These are phyloP conservation scores for Ypsolopha scabrella DNA, from an alignment of 2,888 invertebrate species.

Conservation along the genomic window DNA sequence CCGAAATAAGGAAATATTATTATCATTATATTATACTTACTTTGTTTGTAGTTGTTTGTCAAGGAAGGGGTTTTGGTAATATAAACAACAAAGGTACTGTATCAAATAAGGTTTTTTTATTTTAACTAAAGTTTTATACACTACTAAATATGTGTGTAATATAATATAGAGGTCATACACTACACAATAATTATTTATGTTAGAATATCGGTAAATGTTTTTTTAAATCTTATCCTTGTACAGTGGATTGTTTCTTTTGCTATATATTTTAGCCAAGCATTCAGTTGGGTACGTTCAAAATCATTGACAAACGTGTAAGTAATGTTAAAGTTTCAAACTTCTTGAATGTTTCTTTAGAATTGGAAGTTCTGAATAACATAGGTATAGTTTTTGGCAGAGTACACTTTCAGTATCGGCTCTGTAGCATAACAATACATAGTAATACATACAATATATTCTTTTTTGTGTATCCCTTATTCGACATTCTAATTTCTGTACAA, in stretches of 20 bases:
- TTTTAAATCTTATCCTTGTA: too few relatives aligned
- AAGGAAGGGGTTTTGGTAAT: constrained; percentile 11
- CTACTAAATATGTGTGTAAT: constrained; percentile 27
- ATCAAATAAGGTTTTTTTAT: constrained; percentile 63
- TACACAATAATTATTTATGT: constrained; percentile 27
- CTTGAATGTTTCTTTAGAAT: too few relatives aligned
- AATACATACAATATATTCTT: constrained; percentile 21
- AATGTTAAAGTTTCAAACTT: background rate
- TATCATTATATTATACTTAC: too few relatives aligned
- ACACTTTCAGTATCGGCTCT: constrained; percentile 36
- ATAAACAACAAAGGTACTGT: constrained; percentile 40
- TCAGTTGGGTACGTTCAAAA: background rate
- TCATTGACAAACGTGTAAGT: too few relatives aligned
- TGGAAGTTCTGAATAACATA: too few relatives aligned
- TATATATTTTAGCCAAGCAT: background rate
- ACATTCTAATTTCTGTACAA: constrained; percentile 12
- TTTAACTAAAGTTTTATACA: constrained; percentile 49
- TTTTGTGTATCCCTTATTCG: constrained; percentile 42
- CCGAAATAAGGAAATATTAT: too few relatives aligned
- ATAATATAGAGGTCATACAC: constrained; percentile 44
- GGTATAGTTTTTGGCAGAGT: constrained; percentile 6
- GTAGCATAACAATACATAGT: constrained; percentile 30
- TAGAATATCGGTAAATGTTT: too few relatives aligned
- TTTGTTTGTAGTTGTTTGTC: constrained; percentile 7
- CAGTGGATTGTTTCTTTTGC: background rate